Percentiles rank a stretch among this genome's conserved stretches.
phyloP scores from a whole-genome alignment of 2,797 vertebrate genomes.

The Lepilemur ruficaudatus region DNA sequence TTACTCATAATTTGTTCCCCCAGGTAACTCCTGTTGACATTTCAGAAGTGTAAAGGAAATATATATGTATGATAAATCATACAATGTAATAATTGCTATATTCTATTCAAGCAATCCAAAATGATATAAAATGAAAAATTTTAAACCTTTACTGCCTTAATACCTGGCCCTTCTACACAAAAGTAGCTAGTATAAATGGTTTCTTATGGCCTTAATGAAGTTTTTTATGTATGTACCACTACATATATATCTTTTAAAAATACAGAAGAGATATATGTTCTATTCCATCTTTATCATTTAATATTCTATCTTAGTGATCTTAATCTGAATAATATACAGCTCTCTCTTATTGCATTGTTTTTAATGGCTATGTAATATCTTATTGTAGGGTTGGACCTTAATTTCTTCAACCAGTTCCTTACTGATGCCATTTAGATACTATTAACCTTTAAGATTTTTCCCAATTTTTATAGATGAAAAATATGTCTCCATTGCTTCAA shows the following conservation, averaged over 20 bases:
- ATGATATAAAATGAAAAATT: not conserved
- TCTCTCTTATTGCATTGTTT: not conserved
- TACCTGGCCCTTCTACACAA: not conserved
- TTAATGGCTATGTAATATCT: not conserved
- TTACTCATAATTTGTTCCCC: not conserved
- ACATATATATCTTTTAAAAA: not conserved
- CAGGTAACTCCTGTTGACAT: not conserved
- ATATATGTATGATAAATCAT: not conserved
- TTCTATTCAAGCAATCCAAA: not conserved
- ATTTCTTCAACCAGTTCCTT: constrained; percentile 1
- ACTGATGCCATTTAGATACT: not conserved
- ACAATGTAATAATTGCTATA: not conserved
- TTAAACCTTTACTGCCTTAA: not conserved
- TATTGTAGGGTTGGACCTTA: not conserved
- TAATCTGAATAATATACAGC: not conserved
- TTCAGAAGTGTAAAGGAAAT: constrained; percentile 18
- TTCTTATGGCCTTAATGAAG: not conserved
- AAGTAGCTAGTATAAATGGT: not conserved
- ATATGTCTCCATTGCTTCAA: not conserved
- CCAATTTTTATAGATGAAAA: not conserved
- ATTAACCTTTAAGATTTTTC: not conserved
- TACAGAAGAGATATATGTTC: not conserved
- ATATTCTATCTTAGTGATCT: not conserved
- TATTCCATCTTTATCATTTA: not conserved
- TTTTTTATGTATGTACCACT: not conserved